Evolutionary conservation across 2,888 invertebrate species (phyloP), one percentile per base, ranked within the genome.

Genomic region (Molanna angustata): DNA sequence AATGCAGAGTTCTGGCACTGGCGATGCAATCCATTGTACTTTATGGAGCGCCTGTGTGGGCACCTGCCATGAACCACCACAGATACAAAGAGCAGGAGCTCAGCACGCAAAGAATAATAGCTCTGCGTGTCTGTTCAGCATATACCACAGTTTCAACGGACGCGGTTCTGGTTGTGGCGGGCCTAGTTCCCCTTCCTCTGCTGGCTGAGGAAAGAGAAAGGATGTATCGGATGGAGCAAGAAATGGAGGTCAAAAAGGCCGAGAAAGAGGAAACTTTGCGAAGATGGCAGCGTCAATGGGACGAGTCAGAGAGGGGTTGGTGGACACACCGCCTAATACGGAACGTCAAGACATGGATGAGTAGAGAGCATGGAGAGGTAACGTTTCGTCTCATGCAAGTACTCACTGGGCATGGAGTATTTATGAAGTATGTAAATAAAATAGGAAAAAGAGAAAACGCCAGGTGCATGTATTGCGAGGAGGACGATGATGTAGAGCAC

Each of bases 281-380:
- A 4, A 3, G 9, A 9, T 47, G 47, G 37, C 47, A 47, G 21
- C 7, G 13, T 32, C 9, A 18, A 6, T 45, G 45, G 45, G 35
- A 35, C 32, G 20, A 21, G 4, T 3, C 14, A 3, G 7, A 4
- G 2, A 47, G 19, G 11, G 47, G 47, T 3, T 3, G 47, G 17
- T 47, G 47, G 47, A 47, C 37, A 18, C 37, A 35, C 14, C 16
- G 47, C 4, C 47, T 35, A 6, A 47, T 47, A 9, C 13, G 6
- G 4, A 20, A 40, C 39, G 9, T 48, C 2, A 40, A 40, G 17
- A 16, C 48, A 2, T 48, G 48, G 48, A 39, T 13, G 2, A 7
- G 37, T 11, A 33, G 47, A 20, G n/a, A 13, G 11, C 47, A 37
- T 17, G 35, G 35, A 4, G 35, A 35, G 13, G 13, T 13, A 4